Evolutionary conservation across 2,888 invertebrate genomes (phyloP), one percentile per base, ranked within the genome.

Genomic region (Leistus spinibarbis): DNA sequence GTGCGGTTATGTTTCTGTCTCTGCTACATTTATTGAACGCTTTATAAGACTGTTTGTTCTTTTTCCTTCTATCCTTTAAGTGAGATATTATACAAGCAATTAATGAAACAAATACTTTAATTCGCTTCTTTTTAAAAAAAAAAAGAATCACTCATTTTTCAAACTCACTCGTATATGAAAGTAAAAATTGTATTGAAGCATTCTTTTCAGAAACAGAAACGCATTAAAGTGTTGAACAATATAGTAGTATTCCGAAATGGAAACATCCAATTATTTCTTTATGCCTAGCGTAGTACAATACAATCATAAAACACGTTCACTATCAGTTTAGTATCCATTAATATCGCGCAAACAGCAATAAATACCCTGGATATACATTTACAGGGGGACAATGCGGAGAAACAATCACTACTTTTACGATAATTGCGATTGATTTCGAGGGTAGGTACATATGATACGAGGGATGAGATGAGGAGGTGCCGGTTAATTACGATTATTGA

Each of bases 1-100:
- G 24, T 75, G 68, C 24, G 75, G 69, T 69, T 69, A 75, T 75
- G 69, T 75, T 63, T 22, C 69, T 19, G 66, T 22, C 56, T n/a
- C 24, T 75, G 75, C 69, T 75, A 69, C 75, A 63, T 62, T 68
- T 69, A 75, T 75, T 75, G 73, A 67, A 73, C 73, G 66, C 64
- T 73, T 73, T 73, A 66, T 2, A 40, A 40, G 40, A 40, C 40
- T 40, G 40, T 10, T 13, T 7, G 13, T 40, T 40, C 13, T 10
- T 40, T 5, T 40, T 40, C 40, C n/a, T n/a, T n/a, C n/a, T n/a
- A n/a, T n/a, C n/a, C n/a, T n/a, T n/a, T n/a, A n/a, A n/a, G n/a
- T n/a, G n/a, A n/a, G n/a, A n/a, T 40, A 40, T 1, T 10, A 10
- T 40, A 10, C 40, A 40, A 40, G 13, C 40, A 40, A 40, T 5